Base-by-base conservation (phyloP, 2,113 vertebrate species). In the Periophthalmodon schlosseri region DNA sequence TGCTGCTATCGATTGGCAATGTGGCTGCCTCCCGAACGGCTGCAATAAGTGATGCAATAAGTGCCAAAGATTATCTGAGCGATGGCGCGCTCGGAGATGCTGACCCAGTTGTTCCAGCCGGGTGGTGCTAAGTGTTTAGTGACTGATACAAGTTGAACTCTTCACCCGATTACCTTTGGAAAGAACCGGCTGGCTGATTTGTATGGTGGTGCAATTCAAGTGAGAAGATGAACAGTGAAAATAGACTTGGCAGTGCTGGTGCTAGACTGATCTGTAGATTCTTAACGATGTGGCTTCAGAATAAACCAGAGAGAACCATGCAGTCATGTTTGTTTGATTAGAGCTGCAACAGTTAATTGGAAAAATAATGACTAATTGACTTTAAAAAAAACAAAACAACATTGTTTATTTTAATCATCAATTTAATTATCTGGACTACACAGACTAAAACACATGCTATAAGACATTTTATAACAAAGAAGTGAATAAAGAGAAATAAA, bases 1-100 rank as follows among this genome's bases (percentile, higher is more conserved):
- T 12, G 50, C 7, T 72, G 73, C 20, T 69, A 81, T 71, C 0
- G n/a, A 77, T 77, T 44, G 39, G 63, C 63, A 65, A 65, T 65
- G 63, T 18, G 10, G 34, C 34, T 12, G 63, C 10, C 63, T 65
- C 63, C 34, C 3, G 63, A 65, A 39, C 1, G 50, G 28, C 14
- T 50, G 73, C 0, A 44, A 44, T 44, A 44, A n/a, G 0, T n/a
- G 49, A 65, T 63, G 20, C 52, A 70, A 64, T 34, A 63, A 34
- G 69, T 23, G 33, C 33, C 28, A n/a, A 2, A 65, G 64, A 76
- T 72, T 47, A 50, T 74, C 20, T 11, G 20, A 69, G 18, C 6
- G 16, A 69, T 69, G 60, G 36, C 49, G 49, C 28, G 2, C 0
- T 23, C 33, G 61, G 63, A 28, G 11, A 49, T 47, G n/a, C 47